phyloP scores from a whole-genome alignment of 2,113 vertebrate species.

The Aplodontia rufa region DNA sequence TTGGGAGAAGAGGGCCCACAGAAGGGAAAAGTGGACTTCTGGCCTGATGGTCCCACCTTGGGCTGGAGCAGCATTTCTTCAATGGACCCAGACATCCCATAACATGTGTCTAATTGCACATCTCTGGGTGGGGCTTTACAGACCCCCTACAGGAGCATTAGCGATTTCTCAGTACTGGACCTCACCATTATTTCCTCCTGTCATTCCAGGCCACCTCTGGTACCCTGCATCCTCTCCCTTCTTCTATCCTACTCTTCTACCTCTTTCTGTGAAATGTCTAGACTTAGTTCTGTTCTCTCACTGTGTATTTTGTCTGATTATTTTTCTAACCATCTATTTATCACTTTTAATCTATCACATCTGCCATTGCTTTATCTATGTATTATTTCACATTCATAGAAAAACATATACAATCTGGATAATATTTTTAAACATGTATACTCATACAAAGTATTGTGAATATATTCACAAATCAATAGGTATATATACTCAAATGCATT shows the following conservation, averaged over 20 bases:
- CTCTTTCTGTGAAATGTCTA: background rate
- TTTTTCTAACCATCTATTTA: background rate
- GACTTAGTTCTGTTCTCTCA: background rate
- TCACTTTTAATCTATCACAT: background rate
- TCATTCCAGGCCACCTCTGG: background rate
- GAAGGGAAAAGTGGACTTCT: background rate
- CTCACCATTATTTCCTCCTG: background rate
- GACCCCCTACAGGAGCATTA: rapidly evolving
- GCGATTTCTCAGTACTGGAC: background rate
- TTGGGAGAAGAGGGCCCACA: background rate
- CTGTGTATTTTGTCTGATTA: background rate
- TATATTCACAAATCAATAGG: background rate
- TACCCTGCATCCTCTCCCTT: background rate
- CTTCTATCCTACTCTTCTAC: background rate
- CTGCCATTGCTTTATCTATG: background rate
- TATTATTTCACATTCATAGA: background rate
- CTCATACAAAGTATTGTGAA: background rate
- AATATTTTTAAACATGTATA: background rate
- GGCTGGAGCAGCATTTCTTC: background rate
- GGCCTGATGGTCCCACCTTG: no score
- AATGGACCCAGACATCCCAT: background rate
- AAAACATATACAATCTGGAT: background rate
- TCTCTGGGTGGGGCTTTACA: background rate
- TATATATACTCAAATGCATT: background rate
- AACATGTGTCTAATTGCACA: background rate